Evolutionary conservation across 1,140 invertebrate species (phyloP), one percentile per base, ranked within the genome.

Genomic region (Megalopta genalis): DNA sequence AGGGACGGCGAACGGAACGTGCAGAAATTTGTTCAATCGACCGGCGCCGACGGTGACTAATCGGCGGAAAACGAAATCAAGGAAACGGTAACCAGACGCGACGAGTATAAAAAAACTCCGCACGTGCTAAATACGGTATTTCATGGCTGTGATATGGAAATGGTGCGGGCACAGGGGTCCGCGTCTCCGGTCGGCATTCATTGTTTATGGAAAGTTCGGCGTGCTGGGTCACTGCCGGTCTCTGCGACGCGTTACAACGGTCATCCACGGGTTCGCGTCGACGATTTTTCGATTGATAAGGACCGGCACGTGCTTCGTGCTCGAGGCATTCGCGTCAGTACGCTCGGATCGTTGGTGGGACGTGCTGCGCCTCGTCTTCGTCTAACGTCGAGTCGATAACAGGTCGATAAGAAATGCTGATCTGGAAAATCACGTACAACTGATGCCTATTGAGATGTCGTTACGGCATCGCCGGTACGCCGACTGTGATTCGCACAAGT

Each of bases 371-470:
- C 86, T 97, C 97, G 62, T 93, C 88, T 83, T 95, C 93, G 91
- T 98, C 95, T 66, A 99, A 93, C 21, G 98, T 98, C 5, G 94
- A 87, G 91, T 99, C 98, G 90, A 98, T 98, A 23, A 99, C 98
- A 23, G 97, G 96, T 62, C 98, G 94, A 93, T 98, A 99, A 8
- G 94, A 93, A 39, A 98, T 94, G 49, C 92, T 94, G 18, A 97
- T 96, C 94, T 95, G 89, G 21, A 91, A 89, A 77, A 63, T 21
- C 14, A 74, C 3, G 14, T 14, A 63, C 27, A 5, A 25, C 12
- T 60, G 18, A 76, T 7, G 21, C 27, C 10, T 64, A 9, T n/a
- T n/a, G 10, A 57, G 14, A 12, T 52, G 12, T 18, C 16, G 1
- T 32, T 32, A 32, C 32, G 32, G 1, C 32, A 32, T 32, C 4